Evolutionary conservation across 2,888 invertebrate genomes (phyloP).

Genomic region (Zonitis immaculata): DNA sequence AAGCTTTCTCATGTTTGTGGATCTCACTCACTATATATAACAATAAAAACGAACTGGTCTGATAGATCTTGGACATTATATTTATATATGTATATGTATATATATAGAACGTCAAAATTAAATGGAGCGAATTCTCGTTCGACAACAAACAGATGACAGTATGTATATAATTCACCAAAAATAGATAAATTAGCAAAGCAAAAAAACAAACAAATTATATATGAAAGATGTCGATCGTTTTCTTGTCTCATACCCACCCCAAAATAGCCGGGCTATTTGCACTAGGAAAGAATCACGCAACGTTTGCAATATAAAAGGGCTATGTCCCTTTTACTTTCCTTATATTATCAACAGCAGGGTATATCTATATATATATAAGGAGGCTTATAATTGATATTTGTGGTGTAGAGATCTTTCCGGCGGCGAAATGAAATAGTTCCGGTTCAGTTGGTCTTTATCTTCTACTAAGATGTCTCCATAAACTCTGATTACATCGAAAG

Average conservation of each 20-base stretch:
- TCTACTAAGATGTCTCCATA: constrained; percentile 46
- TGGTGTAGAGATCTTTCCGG: constrained; percentile 39
- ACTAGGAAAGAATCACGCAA: constrained; percentile 17
- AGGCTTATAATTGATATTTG: constrained; percentile 47
- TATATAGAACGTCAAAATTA: too few relatives aligned
- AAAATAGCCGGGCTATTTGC: not conserved
- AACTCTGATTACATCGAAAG: constrained; percentile 45
- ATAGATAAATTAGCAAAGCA: too few relatives aligned
- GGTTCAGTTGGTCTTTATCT: constrained; percentile 47
- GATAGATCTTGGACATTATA: too few relatives aligned
- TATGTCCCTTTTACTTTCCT: constrained; percentile 26
- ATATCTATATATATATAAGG: too few relatives aligned
- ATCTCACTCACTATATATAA: constrained; percentile 32
- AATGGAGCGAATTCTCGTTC: constrained; percentile 16
- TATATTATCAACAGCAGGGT: constrained; percentile 36
- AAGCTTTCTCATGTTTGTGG: constrained; percentile 40
- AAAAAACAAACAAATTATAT: too few relatives aligned
- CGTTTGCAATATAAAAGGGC: constrained; percentile 28
- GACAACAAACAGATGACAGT: too few relatives aligned
- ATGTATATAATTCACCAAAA: too few relatives aligned
- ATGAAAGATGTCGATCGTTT: too few relatives aligned
- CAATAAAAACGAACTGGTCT: constrained; percentile 35
- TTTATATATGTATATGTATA: too few relatives aligned
- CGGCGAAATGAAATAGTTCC: constrained; percentile 44
- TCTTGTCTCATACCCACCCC: too few relatives aligned